Conservation (phyloP, 2,888 invertebrate genomes). For the Drosophila nr. perissopoda region DNA sequence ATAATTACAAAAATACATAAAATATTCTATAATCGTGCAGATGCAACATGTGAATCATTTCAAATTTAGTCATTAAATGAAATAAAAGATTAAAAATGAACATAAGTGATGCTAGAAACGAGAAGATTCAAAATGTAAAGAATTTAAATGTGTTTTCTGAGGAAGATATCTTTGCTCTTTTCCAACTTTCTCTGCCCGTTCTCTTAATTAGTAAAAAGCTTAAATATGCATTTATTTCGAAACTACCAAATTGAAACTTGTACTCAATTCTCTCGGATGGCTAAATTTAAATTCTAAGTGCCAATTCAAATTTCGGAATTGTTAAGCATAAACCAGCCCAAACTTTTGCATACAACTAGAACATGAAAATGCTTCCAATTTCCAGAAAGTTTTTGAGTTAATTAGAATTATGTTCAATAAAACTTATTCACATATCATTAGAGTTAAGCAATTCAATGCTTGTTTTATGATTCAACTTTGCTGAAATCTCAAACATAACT, state of each 20-base stretch:
- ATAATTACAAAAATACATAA: too few relatives aligned
- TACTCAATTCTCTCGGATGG: not conserved
- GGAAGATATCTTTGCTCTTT: not conserved
- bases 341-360: not conserved
- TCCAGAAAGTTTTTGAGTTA: not conserved
- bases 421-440: conserved; percentile 20
- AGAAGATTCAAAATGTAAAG: not conserved
- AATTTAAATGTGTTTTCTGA: not conserved
- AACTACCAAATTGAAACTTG: not conserved
- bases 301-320: not conserved
- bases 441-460: conserved; percentile 3
- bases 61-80: not conserved
- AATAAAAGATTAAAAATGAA: not conserved
- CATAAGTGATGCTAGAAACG: not conserved
- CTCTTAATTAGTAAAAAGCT: not conserved
- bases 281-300: not conserved
- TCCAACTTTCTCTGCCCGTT: not conserved
- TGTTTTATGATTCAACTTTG: conserved; percentile 10
- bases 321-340: not conserved
- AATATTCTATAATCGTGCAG: not conserved
- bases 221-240: not conserved
- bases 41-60: not conserved
- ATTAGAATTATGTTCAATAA: not conserved
- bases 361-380: not conserved
- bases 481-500: conserved; percentile 14